Conservation (phyloP, 37 sponge, comb jelly and placozoan genomes). For the Theonella swinhoei region DNA sequence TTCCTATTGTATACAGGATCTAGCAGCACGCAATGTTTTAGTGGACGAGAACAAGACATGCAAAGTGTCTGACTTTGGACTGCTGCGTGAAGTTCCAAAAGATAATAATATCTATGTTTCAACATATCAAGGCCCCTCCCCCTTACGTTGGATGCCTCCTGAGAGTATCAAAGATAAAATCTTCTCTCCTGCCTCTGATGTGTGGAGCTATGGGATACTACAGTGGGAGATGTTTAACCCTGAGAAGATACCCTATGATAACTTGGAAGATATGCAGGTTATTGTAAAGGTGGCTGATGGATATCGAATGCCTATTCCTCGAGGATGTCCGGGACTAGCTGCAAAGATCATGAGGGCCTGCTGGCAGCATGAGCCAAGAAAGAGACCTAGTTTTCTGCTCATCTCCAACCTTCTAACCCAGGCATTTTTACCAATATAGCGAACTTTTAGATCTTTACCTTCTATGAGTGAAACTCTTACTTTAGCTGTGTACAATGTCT, state of each 20-base stretch:
- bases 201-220: slow-evolving; percentile 30
- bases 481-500: no score
- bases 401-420: slow-evolving; percentile 34
- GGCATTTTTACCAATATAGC: no score
- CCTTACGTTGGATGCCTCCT: slow-evolving; percentile 40
- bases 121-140: neutral
- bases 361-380: slow-evolving; percentile 26
- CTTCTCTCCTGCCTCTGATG: slow-evolving; percentile 44
- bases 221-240: slow-evolving; percentile 56
- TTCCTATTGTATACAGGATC: no score
- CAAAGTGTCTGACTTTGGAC: slow-evolving; percentile 74
- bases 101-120: neutral
- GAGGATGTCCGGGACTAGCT: neutral
- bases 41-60: slow-evolving; percentile 55
- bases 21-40: slow-evolving; percentile 66
- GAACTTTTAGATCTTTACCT: no score
- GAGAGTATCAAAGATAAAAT: slow-evolving; percentile 14
- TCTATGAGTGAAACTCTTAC: no score
- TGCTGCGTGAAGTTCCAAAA: slow-evolving; percentile 22
- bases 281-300: slow-evolving; percentile 11
- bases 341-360: slow-evolving; percentile 48
- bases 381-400: slow-evolving; percentile 45
- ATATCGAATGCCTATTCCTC: slow-evolving; percentile 16
- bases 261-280: no score
- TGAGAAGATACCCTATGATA: slow-evolving; percentile 1